Conservation (phyloP, 2,888 invertebrate species). For the Melinaea menophilus region DNA sequence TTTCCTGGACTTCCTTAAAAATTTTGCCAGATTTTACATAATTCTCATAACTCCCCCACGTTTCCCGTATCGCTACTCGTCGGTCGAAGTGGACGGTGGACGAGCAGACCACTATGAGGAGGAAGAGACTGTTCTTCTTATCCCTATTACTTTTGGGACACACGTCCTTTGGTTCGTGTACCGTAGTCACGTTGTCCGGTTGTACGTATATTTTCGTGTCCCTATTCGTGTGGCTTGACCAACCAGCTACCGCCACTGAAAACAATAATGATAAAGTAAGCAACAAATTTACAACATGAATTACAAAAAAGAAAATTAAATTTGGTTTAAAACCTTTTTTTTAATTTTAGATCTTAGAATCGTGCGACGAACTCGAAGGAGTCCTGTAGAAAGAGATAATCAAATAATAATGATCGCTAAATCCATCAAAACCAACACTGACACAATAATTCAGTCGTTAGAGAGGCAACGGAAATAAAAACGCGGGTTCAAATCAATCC, state of each 20-base stretch:
- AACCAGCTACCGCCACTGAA: conserved; percentile 79
- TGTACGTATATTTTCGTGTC: conserved; percentile 84
- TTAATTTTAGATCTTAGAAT: too few species aligned
- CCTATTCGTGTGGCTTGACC: conserved; percentile 85
- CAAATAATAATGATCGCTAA: too few species aligned
- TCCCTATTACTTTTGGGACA: conserved; percentile 58
- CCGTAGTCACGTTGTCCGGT: conserved; percentile 82
- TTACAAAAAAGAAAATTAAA: too few species aligned
- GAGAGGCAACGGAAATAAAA: too few species aligned
- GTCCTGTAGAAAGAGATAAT: too few species aligned
- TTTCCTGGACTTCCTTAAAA: conserved; percentile 47
- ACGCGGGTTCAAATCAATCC: too few species aligned
- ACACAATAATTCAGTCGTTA: too few species aligned
- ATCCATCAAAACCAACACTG: too few species aligned
- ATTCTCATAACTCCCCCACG: conserved; percentile 80
- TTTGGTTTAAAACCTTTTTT: too few species aligned
- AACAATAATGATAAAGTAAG: conserved; percentile 27
- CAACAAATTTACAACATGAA: too few species aligned
- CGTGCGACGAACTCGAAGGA: too few species aligned
- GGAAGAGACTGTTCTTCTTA: conserved; percentile 66
- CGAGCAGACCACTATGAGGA: conserved; percentile 87
- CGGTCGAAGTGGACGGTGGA: conserved; percentile 82
- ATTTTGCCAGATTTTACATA: conserved; percentile 51
- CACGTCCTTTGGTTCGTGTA: conserved; percentile 79
- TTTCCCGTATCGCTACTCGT: conserved; percentile 82